Conservation (phyloP, 2,888 invertebrate genomes). For the Calameuta pallipes region DNA sequence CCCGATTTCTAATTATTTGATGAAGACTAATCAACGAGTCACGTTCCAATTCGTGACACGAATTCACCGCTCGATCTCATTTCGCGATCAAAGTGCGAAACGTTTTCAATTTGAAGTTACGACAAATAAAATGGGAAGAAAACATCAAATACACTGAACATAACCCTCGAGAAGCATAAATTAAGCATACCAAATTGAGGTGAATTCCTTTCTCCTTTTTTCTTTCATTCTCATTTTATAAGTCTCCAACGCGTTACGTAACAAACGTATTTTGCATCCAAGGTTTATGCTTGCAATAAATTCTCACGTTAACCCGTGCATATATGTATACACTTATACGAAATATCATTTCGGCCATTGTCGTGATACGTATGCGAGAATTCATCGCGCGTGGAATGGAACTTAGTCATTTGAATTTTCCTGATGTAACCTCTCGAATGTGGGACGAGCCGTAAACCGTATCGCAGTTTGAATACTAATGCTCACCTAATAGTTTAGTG, state of each 20-base stretch:
- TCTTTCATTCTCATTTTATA: not conserved
- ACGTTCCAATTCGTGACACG: slow-evolving; percentile 24
- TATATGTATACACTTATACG: not conserved
- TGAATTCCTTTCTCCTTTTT: not conserved
- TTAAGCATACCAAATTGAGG: not conserved
- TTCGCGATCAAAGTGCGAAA: not conserved
- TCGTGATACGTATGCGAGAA: not conserved
- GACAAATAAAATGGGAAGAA: not conserved
- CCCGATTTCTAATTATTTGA: slow-evolving; percentile 19
- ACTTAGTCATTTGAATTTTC: slow-evolving; percentile 1
- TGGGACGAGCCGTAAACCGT: not conserved
- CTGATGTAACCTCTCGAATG: not conserved
- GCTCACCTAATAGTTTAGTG: not conserved
- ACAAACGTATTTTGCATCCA: not conserved
- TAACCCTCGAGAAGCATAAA: not conserved
- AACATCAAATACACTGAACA: not conserved
- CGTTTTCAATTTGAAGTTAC: not conserved
- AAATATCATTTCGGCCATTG: not conserved
- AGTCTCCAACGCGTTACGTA: not conserved
- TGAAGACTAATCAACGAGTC: slow-evolving; percentile 16
- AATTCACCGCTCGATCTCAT: slow-evolving; percentile 11
- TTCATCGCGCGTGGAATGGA: not conserved
- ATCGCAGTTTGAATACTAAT: not conserved
- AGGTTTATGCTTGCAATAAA: not conserved
- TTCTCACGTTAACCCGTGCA: not conserved